These are phyloP conservation scores for Callinectes sapidus DNA, from an alignment of 2,888 invertebrate genomes.

Conservation along the genomic window DNA sequence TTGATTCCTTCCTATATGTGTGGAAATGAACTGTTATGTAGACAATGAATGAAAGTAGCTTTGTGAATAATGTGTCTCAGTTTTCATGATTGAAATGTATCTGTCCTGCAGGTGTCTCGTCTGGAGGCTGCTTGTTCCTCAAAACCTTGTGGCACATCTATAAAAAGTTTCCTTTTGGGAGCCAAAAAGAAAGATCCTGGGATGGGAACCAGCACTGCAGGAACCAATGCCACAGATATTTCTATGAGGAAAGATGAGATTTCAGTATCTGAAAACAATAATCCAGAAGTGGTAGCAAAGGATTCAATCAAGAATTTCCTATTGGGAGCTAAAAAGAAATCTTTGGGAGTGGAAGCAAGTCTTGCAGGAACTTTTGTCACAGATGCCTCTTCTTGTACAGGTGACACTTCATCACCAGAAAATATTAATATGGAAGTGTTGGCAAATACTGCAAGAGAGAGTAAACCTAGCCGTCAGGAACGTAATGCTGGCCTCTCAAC, in stretches of 20 bases:
- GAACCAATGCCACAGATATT: not conserved
- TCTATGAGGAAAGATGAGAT: not conserved
- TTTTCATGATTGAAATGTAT: not conserved
- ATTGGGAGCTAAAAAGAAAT: slow-evolving; percentile 20
- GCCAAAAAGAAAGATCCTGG: slow-evolving; percentile 13
- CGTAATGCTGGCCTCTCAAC: not conserved
- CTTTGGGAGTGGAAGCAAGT: not conserved
- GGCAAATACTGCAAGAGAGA: not conserved
- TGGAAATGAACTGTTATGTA: no score
- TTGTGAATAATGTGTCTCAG: slow-evolving; percentile 77
- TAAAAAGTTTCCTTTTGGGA: slow-evolving; percentile 44
- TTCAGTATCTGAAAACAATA: not conserved
- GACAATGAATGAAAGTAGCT: not conserved
- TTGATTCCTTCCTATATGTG: no score
- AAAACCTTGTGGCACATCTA: slow-evolving; percentile 26
- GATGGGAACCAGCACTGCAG: not conserved
- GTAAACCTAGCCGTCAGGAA: not conserved
- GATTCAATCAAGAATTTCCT: slow-evolving; percentile 12
- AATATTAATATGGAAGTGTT: not conserved
- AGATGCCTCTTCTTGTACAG: not conserved
- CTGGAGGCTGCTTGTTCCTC: slow-evolving; percentile 39
- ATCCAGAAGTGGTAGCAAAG: not conserved
- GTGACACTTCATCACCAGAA: not conserved
- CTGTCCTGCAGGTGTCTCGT: slow-evolving; percentile 53
- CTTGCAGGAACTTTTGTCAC: not conserved